Percentiles rank a stretch among this genome's conserved stretches.
These are phyloP conservation scores for Tretioscincus oriximinensis DNA, from an alignment of 2,113 vertebrate genomes.

Conservation along the genomic window DNA sequence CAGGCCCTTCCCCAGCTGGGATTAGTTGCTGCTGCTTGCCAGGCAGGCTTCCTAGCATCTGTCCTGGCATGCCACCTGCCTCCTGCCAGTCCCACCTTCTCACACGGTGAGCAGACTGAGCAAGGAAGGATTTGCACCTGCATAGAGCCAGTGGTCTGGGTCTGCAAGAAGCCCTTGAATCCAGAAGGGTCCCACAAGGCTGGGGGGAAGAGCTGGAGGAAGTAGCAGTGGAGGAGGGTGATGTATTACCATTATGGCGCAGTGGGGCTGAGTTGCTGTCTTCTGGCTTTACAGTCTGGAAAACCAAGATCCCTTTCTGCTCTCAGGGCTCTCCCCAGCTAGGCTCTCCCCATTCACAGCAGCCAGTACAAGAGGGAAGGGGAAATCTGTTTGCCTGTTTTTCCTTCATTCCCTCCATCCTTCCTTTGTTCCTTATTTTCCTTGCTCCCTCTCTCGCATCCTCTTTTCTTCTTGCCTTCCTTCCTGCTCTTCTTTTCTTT, in stretches of 20 bases:
- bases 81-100: background rate
- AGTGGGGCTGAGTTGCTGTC: background rate
- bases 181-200: background rate
- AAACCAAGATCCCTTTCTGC: background rate
- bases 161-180: accelerated
- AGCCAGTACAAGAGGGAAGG: too few species aligned
- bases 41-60: background rate
- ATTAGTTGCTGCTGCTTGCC: background rate
- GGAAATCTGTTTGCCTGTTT: too few species aligned
- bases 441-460: too few species aligned
- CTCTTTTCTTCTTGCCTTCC: too few species aligned
- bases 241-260: too few species aligned
- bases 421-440: too few species aligned
- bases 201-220: too few species aligned
- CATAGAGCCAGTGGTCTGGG: background rate
- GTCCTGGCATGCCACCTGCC: background rate
- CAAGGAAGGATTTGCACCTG: background rate
- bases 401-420: too few species aligned
- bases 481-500: too few species aligned
- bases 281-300: background rate
- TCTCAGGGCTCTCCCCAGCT: background rate
- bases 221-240: background rate
- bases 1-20: background rate
- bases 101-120: background rate
- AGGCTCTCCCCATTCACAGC: too few species aligned